These are phyloP conservation scores for Malurus melanocephalus DNA, from an alignment of 2,113 vertebrate genomes.

Conservation along the genomic window DNA sequence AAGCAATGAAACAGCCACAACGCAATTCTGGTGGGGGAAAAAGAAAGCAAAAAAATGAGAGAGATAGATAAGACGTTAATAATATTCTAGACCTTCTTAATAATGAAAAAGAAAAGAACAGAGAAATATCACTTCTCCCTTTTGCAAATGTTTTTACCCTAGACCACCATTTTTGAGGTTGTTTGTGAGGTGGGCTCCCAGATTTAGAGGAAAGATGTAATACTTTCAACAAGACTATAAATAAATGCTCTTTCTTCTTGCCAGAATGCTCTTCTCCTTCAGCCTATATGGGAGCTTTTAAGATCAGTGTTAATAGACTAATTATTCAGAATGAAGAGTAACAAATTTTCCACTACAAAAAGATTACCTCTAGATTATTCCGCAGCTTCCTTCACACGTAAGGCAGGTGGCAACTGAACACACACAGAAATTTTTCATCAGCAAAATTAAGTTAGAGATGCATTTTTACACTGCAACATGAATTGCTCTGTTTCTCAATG, in stretches of 20 bases:
- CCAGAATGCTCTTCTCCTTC: neutral
- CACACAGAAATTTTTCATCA: neutral
- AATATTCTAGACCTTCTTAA: neutral
- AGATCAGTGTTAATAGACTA: rapidly evolving
- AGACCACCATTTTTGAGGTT: neutral
- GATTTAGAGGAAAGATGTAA: neutral
- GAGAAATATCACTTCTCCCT: neutral
- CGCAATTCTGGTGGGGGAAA: rapidly evolving
- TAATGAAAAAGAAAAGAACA: neutral
- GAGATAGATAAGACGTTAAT: neutral
- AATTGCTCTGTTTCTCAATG: neutral
- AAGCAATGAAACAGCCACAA: neutral
- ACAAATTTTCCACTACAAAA: neutral
- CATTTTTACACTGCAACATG: neutral
- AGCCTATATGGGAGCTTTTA: neutral
- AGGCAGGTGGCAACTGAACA: neutral
- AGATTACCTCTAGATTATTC: neutral
- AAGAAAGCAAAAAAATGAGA: rapidly evolving
- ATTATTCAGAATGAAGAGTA: neutral
- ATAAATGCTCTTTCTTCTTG: neutral
- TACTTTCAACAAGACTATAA: neutral
- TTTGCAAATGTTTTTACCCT: neutral
- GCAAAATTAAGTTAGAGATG: neutral
- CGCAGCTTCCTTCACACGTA: neutral
- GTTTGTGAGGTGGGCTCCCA: neutral